Conservation (phyloP, 2,888 invertebrate species). For the Himalopsyche tibetana region DNA sequence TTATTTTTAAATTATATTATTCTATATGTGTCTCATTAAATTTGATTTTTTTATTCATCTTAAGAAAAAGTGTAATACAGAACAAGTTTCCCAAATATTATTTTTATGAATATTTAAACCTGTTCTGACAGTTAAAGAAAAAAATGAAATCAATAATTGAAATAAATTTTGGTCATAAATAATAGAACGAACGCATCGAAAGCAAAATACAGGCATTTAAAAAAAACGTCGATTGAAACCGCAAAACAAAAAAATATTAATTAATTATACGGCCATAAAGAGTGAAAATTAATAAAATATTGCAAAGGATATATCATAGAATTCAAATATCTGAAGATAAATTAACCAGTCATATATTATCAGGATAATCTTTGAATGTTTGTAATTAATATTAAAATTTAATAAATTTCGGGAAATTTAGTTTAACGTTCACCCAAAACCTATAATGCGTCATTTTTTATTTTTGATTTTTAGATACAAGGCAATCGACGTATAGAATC, state of each 20-base stretch:
- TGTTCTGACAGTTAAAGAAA: background rate
- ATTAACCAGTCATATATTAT: background rate
- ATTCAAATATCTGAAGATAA: background rate
- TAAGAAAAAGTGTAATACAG: background rate
- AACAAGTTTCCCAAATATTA: constrained; percentile 19
- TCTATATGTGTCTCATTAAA: no score
- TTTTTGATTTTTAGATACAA: no score
- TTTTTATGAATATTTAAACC: constrained; percentile 23
- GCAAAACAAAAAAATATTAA: constrained; percentile 1
- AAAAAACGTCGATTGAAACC: constrained; percentile 12
- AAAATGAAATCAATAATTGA: constrained; percentile 26
- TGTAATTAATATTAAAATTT: no score
- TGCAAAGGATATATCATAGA: constrained; percentile 2
- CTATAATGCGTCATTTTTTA: no score
- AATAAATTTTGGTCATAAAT: constrained; percentile 14
- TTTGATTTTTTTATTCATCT: background rate
- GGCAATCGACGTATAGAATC: no score
- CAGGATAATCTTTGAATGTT: no score
- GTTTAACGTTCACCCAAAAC: no score
- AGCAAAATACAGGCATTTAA: constrained; percentile 2
- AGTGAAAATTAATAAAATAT: constrained; percentile 17
- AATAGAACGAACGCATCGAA: constrained; percentile 1
- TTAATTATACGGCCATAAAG: background rate
- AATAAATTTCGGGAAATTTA: no score
- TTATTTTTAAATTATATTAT: no score